Conservation (phyloP, 2,797 vertebrate species). For the Potorous gilbertii region DNA sequence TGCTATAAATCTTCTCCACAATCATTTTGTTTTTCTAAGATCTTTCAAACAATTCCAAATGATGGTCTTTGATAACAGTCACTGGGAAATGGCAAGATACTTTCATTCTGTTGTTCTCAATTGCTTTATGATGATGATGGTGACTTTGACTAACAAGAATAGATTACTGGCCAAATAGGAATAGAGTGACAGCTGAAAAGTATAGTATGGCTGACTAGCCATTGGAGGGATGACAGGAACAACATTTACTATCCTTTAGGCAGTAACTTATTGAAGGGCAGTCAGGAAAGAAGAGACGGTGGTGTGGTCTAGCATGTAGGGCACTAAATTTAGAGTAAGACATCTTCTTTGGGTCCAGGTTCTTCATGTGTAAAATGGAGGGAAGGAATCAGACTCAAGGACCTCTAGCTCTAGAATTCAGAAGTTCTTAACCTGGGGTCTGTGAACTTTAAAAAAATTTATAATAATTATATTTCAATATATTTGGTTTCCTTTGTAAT, state of each 20-base stretch:
- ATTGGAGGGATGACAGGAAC: neutral
- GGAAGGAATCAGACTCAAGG: neutral
- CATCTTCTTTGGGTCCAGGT: neutral
- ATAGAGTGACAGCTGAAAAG: neutral
- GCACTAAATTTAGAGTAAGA: neutral
- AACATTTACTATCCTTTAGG: neutral
- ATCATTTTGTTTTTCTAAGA: neutral
- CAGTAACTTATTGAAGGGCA: neutral
- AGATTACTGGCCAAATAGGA: neutral
- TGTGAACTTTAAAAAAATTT: neutral
- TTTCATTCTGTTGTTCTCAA: neutral
- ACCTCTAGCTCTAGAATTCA: neutral
- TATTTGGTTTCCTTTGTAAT: neutral
- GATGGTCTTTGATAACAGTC: neutral
- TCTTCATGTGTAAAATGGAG: neutral
- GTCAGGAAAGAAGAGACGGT: neutral
- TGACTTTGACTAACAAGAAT: neutral
- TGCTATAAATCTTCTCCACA: neutral
- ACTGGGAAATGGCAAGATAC: neutral
- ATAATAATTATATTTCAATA: neutral
- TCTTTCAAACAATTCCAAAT: constrained; percentile 9
- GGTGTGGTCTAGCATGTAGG: neutral
- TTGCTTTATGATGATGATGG: neutral
- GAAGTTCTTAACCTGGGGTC: neutral
- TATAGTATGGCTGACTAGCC: neutral